phyloP scores from a whole-genome alignment of 1,140 invertebrate species.

The Anadara kagoshimensis region DNA sequence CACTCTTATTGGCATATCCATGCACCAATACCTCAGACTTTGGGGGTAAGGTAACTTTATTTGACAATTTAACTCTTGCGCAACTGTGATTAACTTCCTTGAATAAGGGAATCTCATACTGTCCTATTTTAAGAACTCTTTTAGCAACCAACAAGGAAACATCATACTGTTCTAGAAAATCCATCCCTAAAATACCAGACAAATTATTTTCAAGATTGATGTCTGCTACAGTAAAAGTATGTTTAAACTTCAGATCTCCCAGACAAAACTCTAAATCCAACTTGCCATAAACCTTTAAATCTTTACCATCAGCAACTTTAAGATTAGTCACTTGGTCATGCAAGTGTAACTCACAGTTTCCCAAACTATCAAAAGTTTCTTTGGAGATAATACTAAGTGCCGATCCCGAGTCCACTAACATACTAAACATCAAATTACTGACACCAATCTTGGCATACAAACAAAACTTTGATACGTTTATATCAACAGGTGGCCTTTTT shows the following conservation, averaged over 20 bases:
- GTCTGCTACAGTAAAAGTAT: neutral
- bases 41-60: too few relatives aligned
- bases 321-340: neutral
- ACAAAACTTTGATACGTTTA: neutral
- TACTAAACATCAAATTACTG: neutral
- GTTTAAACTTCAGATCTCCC: neutral
- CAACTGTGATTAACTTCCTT: too few relatives aligned
- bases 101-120: too few relatives aligned
- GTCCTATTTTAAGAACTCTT: too few relatives aligned
- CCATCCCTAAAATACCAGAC: slow-evolving; percentile 17
- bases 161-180: slow-evolving; percentile 23
- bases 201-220: neutral
- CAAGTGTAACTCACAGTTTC: neutral
- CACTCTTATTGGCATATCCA: too few relatives aligned
- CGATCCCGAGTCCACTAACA: neutral
- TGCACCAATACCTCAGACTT: too few relatives aligned
- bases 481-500: neutral
- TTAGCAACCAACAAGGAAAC: slow-evolving; percentile 6
- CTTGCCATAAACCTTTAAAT: too few relatives aligned
- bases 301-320: too few relatives aligned
- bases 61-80: too few relatives aligned
- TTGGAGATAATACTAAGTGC: neutral
- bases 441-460: neutral
- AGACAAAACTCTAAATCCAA: slow-evolving; percentile 13
- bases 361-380: neutral